Base-by-base conservation (phyloP, 2,888 invertebrate species). In the Geotrupes spiniger region DNA sequence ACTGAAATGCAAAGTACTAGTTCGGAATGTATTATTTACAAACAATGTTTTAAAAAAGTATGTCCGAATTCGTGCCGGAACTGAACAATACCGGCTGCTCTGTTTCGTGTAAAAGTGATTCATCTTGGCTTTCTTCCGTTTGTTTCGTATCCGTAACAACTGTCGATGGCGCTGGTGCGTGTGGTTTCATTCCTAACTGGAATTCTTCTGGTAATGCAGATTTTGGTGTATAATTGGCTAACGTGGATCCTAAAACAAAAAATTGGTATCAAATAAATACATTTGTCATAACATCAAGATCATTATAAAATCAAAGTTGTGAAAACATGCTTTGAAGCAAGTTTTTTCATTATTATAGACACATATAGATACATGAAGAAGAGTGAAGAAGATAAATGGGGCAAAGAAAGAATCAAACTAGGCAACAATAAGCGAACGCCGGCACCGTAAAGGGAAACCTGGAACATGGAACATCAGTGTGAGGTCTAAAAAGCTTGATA, bases 151-250 rank as follows among this genome's bases (percentile, higher is more conserved):
- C 46, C 48, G 58, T 46, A 9, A 37, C 9, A 12, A 14, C 42
- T 27, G 39, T 11, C 21, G 31, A 31, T 31, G 63, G 54, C 38
- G 65, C 63, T 39, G 68, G 52, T 48, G 63, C 54, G 57, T 70
- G 76, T 60, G 78, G 78, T 63, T 87, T 80, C 55, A 91, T 81
- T 42, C 92, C 92, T 53, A 91, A 78, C 75, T 88, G 85, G 77
- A 91, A 92, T 52, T 81, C 76, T 59, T 80, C 79, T 63, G 74
- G 80, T 58, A 77, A 79, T 57, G 78, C 82, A 78, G 89, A 87
- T 76, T 87, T 82, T 50, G 92, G 92, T 63, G 89, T 90, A 78
- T 92, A 92, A 68, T 83, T 87, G 56, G 87, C 82, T 70, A 92
- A 78, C 64, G 83, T 64, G 33, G 74, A 72, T 58, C 75, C 76